phyloP scores from a whole-genome alignment of 2,797 vertebrate genomes.

The Staurois parvus region DNA sequence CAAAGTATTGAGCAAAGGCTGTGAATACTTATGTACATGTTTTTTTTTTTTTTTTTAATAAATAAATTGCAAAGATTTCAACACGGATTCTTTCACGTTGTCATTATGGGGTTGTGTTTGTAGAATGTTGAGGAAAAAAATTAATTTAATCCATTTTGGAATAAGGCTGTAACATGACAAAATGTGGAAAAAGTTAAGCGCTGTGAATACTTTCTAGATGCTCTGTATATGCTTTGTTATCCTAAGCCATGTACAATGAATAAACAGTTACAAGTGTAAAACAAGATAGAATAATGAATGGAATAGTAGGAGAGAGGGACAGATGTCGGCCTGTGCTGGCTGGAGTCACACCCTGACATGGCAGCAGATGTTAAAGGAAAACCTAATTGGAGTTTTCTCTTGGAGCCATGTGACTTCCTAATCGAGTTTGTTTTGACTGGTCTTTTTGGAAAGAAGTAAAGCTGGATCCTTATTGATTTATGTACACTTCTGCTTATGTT shows the following conservation, averaged over 20 bases:
- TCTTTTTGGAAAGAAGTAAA: constrained; percentile 18
- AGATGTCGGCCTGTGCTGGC: background rate
- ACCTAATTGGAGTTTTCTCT: constrained; percentile 27
- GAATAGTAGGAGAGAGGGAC: background rate
- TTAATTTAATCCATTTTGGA: too few species aligned
- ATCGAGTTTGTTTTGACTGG: constrained; percentile 44
- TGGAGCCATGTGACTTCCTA: constrained; percentile 30
- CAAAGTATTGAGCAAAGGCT: too few species aligned
- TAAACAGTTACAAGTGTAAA: background rate
- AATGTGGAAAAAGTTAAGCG: too few species aligned
- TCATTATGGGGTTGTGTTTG: too few species aligned
- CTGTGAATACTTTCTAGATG: too few species aligned
- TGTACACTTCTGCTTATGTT: constrained; percentile 52
- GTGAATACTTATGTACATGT: too few species aligned
- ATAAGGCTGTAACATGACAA: too few species aligned
- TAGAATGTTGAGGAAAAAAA: too few species aligned
- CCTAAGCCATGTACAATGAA: background rate
- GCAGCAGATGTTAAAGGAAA: constrained; percentile 48
- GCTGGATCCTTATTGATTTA: constrained; percentile 48
- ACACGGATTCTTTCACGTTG: too few species aligned
- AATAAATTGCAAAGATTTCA: too few species aligned
- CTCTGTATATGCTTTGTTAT: background rate
- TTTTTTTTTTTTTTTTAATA: too few species aligned
- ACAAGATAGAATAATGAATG: background rate
- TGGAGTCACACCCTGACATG: constrained; percentile 6